Evolutionary conservation across 2,113 vertebrate genomes (phyloP), one percentile per base, ranked within the genome.

Genomic region (Oreamnos americanus): DNA sequence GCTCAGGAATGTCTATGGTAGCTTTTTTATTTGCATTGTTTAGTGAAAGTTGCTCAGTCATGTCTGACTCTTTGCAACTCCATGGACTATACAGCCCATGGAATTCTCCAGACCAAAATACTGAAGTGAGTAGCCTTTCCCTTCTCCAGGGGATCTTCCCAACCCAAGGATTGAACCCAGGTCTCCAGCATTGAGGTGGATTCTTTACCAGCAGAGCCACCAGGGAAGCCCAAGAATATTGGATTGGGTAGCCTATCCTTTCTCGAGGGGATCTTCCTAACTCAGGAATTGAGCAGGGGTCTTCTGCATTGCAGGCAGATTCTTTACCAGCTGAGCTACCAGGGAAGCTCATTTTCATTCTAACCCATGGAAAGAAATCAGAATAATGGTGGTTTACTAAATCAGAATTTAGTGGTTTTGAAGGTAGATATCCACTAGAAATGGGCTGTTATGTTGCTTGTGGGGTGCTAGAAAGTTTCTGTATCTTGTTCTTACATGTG

Each of bases 161-260:
- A 67, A 36, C n/a, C 4, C 17, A 67, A n/a, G 64, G 64, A 36
- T 1, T 67, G 64, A 36, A 67, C 33, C 15, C 64, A 67, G n/a
- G 9, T 67, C 64, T 67, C 33, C n/a, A 0, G 2, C n/a, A 67
- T 0, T 67, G n/a, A 36, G 17, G 17, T n/a, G 9, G n/a, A 67
- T 67, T 67, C 17, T 36, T 67, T 36, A 67, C n/a, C 64, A 67
- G n/a, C n/a, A 21, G n/a, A 67, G 17, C 17, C 64, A 67, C 33
- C 64, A 67, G 17, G n/a, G n/a, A 67, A 67, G 33, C n/a, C 64
- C n/a, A 36, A 33, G 64, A 67, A 21, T 36, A 67, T 21, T 36
- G 64, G 64, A 67, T 67, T 67, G 17, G 33, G 17, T 67, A 67
- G 64, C 17, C 33, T 36, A 36, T 36, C 64, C 8, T 11, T 36